A percentile compares a stretch with the other conserved stretches of the same genome.
Evolutionary conservation across 2,888 invertebrate genomes (phyloP).

Genomic region (Ramazzottius varieornatus): DNA sequence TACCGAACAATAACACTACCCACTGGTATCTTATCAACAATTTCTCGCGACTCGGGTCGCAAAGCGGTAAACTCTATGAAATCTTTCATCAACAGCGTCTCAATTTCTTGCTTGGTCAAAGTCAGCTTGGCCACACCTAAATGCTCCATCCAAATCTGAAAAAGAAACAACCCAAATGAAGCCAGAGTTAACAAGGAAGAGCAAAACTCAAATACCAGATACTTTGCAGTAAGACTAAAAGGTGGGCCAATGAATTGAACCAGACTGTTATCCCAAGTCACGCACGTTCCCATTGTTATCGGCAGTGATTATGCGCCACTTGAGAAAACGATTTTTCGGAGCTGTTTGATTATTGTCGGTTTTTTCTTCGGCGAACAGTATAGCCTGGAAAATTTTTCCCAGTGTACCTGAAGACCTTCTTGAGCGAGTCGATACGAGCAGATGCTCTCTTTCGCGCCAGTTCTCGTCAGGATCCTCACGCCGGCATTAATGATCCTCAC

Average conservation of each 20-base stretch:
- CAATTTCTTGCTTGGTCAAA: not conserved
- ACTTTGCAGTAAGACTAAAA: no score
- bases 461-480: slow-evolving; percentile 70
- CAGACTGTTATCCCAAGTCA: no score
- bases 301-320: no score
- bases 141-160: not conserved
- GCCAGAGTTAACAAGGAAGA: not conserved
- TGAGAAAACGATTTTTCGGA: no score
- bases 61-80: not conserved
- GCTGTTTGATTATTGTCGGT: no score
- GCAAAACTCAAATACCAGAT: no score
- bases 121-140: not conserved
- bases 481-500: slow-evolving; percentile 76
- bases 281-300: no score
- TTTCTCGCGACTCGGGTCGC: not conserved
- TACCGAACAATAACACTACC: slow-evolving; percentile 6
- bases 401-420: slow-evolving; percentile 29
- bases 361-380: no score
- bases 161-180: not conserved
- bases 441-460: slow-evolving; percentile 61
- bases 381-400: no score
- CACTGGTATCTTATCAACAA: not conserved
- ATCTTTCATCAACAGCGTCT: not conserved
- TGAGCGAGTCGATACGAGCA: slow-evolving; percentile 71
- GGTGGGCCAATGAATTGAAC: no score